These are phyloP conservation scores for Oryzias celebensis DNA, from an alignment of 2,113 vertebrate species.

Conservation along the genomic window DNA sequence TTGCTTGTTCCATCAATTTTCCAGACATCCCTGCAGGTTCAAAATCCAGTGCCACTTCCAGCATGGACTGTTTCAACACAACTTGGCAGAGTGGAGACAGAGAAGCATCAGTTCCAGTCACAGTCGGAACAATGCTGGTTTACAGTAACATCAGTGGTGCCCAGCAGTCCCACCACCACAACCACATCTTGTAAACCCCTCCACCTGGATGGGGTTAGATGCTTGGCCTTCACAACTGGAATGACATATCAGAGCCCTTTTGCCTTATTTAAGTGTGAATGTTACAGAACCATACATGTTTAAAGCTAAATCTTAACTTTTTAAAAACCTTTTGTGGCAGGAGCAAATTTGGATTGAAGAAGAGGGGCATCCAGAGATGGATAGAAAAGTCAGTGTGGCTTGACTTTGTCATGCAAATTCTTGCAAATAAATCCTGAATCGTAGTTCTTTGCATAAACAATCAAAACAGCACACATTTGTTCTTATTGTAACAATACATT, in stretches of 20 bases:
- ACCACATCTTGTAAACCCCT: constrained; percentile 65
- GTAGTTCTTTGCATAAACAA: neutral
- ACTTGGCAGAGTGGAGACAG: neutral
- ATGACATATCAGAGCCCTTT: constrained; percentile 22
- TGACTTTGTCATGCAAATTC: neutral
- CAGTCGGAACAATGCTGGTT: constrained; percentile 35
- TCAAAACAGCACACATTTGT: no score
- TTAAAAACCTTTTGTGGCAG: no score
- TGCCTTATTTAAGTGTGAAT: constrained; percentile 6
- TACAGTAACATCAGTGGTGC: constrained; percentile 61
- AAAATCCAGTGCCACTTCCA: neutral
- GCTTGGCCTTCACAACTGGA: constrained; percentile 41
- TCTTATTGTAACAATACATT: no score
- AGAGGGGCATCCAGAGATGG: no score
- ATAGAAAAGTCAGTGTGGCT: no score
- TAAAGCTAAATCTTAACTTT: no score
- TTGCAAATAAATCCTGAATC: constrained; percentile 4
- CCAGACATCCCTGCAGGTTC: neutral
- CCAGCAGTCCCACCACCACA: constrained; percentile 66
- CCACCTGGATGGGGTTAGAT: constrained; percentile 66
- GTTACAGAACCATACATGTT: neutral
- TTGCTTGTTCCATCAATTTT: neutral
- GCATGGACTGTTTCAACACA: constrained; percentile 33
- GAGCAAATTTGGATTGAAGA: no score
- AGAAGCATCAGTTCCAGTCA: constrained; percentile 47